Conservation (phyloP, 2,888 invertebrate genomes). For the Hirtodrosophila duncani region DNA sequence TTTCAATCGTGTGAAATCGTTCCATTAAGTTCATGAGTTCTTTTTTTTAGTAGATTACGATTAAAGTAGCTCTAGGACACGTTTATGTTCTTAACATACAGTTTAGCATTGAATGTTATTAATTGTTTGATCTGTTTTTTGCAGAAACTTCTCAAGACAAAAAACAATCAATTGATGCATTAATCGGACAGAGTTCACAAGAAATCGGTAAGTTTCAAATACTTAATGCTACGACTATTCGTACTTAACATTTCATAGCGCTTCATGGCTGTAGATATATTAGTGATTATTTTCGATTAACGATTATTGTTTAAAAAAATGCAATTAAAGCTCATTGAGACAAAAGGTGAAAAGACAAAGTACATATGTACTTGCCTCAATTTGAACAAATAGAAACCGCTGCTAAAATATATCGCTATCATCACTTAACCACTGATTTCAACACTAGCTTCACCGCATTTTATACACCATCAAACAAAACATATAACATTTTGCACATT, state of each 20-base stretch:
- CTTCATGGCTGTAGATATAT: slow-evolving; percentile 34
- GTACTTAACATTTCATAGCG: slow-evolving; percentile 34
- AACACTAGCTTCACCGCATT: slow-evolving; percentile 38
- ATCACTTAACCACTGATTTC: slow-evolving; percentile 47
- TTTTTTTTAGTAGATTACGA: slow-evolving; percentile 49
- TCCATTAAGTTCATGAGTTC: too few relatives aligned
- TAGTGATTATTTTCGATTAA: slow-evolving; percentile 18
- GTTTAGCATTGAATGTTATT: slow-evolving; percentile 3
- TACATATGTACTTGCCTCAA: too few relatives aligned
- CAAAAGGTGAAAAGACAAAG: slow-evolving; percentile 26
- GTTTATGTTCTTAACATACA: slow-evolving; percentile 24
- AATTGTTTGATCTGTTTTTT: slow-evolving; percentile 36
- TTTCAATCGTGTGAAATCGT: slow-evolving; percentile 42
- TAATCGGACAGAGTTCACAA: slow-evolving; percentile 27
- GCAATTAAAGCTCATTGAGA: slow-evolving; percentile 69
- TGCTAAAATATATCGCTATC: slow-evolving; percentile 35
- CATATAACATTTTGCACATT: slow-evolving; percentile 43
- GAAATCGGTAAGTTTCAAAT: slow-evolving; percentile 41
- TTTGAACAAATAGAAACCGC: slow-evolving; percentile 13
- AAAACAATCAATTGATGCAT: slow-evolving; percentile 42
- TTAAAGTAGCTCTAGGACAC: slow-evolving; percentile 49
- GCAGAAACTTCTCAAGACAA: slow-evolving; percentile 60
- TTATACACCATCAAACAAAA: slow-evolving; percentile 39
- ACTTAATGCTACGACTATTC: not conserved
- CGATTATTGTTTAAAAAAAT: slow-evolving; percentile 47